phyloP scores from a whole-genome alignment of 1,140 invertebrate genomes.

The Bilobella aurantiaca region DNA sequence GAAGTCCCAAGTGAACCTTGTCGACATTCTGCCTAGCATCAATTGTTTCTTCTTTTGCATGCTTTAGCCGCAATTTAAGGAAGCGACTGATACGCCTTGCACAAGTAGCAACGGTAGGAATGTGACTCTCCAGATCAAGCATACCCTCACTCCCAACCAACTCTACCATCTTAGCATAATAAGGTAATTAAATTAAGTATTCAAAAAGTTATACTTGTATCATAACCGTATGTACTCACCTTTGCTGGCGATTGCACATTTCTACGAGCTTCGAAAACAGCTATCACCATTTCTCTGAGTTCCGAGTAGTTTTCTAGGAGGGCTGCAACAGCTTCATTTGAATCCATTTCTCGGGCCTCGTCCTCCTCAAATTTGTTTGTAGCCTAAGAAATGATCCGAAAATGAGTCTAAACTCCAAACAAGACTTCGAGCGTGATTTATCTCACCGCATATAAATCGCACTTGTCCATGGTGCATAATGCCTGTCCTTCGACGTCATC shows the following conservation, averaged over 20 bases:
- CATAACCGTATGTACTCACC: slow-evolving; percentile 9
- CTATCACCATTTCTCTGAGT: slow-evolving; percentile 14
- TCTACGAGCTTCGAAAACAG: slow-evolving; percentile 17
- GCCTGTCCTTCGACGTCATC: background rate
- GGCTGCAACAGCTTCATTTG: background rate
- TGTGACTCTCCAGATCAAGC: slow-evolving; percentile 49
- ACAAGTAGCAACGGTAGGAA: slow-evolving; percentile 58
- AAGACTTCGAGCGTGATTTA: background rate
- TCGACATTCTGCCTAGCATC: slow-evolving; percentile 78
- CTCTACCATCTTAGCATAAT: slow-evolving; percentile 12
- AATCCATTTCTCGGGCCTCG: slow-evolving; percentile 12
- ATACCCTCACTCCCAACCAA: background rate
- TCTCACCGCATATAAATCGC: background rate
- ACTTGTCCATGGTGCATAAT: background rate
- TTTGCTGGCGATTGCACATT: background rate
- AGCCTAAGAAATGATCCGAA: slow-evolving; percentile 43
- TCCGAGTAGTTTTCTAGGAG: slow-evolving; percentile 8
- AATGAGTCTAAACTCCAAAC: background rate
- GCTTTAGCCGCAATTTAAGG: slow-evolving; percentile 73
- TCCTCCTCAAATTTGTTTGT: slow-evolving; percentile 42
- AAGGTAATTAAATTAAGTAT: background rate
- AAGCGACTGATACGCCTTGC: slow-evolving; percentile 83
- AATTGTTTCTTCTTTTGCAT: slow-evolving; percentile 62
- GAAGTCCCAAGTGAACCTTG: slow-evolving; percentile 74
- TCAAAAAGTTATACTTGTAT: background rate